These are phyloP conservation scores for Seriola aureovittata DNA, from an alignment of 2,113 vertebrate genomes.

Conservation along the genomic window DNA sequence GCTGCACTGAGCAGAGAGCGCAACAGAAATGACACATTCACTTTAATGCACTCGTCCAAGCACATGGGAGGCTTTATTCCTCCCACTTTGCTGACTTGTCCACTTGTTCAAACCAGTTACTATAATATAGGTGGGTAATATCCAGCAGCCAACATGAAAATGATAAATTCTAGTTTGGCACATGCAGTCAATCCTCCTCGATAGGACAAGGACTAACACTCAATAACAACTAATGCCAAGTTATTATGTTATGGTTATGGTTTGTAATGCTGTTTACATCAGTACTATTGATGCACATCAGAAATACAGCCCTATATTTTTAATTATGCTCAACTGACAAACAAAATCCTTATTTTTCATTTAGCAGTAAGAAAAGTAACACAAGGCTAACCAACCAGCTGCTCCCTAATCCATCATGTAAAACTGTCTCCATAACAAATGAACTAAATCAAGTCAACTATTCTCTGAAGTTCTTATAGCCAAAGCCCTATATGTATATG, in stretches of 20 bases:
- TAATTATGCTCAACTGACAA: too few species aligned
- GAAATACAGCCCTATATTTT: too few species aligned
- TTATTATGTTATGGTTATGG: neutral
- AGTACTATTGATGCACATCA: neutral
- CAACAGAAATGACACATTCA: too few species aligned
- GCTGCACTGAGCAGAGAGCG: too few species aligned
- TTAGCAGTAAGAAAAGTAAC: neutral
- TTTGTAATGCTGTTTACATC: neutral
- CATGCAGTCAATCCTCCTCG: neutral
- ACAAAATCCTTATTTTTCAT: neutral
- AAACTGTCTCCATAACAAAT: neutral
- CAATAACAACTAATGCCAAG: neutral
- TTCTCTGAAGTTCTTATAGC: neutral
- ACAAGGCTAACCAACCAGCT: too few species aligned
- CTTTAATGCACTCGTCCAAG: too few species aligned
- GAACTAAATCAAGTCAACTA: neutral
- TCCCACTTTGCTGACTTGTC: neutral
- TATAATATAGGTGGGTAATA: neutral
- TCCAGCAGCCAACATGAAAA: neutral
- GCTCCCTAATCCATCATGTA: neutral
- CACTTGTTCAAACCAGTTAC: too few species aligned
- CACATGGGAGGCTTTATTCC: too few species aligned
- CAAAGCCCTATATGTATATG: neutral
- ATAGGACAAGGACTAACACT: neutral
- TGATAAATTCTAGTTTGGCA: neutral